These are phyloP conservation scores for Epistrophella euchroma DNA, from an alignment of 2,888 invertebrate species.

Conservation along the genomic window DNA sequence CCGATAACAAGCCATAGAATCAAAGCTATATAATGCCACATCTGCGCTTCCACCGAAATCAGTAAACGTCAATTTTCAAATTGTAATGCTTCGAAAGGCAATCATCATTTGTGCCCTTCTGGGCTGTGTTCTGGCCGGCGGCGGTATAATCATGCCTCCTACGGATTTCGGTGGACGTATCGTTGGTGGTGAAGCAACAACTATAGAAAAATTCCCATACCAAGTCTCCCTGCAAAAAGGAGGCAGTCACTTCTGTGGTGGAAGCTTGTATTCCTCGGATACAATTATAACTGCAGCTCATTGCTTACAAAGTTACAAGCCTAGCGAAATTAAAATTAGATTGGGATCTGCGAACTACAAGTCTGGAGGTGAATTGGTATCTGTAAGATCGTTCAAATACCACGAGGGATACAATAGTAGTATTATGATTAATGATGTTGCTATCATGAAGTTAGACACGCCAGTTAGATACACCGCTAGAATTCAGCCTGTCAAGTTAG, in stretches of 20 bases:
- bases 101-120: slow-evolving; percentile 72
- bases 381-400: slow-evolving; percentile 79
- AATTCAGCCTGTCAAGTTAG: slow-evolving; percentile 78
- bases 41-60: background rate
- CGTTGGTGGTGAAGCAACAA: slow-evolving; percentile 83
- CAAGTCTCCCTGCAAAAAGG: slow-evolving; percentile 83
- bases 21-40: background rate
- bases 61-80: background rate
- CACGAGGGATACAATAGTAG: slow-evolving; percentile 80
- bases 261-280: slow-evolving; percentile 81
- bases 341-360: slow-evolving; percentile 81
- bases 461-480: slow-evolving; percentile 78
- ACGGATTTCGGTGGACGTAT: slow-evolving; percentile 80
- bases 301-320: slow-evolving; percentile 79
- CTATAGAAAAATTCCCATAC: slow-evolving; percentile 83
- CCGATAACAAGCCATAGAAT: background rate
- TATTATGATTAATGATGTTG: slow-evolving; percentile 83
- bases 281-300: slow-evolving; percentile 84
- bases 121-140: slow-evolving; percentile 75
- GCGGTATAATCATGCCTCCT: slow-evolving; percentile 41
- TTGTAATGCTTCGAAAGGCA: slow-evolving; percentile 74
- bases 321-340: slow-evolving; percentile 79
- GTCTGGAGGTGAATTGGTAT: slow-evolving; percentile 81
- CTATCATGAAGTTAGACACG: slow-evolving; percentile 81
- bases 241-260: slow-evolving; percentile 84